phyloP scores from a whole-genome alignment of 2,888 invertebrate genomes.

The Spodoptera littoralis region DNA sequence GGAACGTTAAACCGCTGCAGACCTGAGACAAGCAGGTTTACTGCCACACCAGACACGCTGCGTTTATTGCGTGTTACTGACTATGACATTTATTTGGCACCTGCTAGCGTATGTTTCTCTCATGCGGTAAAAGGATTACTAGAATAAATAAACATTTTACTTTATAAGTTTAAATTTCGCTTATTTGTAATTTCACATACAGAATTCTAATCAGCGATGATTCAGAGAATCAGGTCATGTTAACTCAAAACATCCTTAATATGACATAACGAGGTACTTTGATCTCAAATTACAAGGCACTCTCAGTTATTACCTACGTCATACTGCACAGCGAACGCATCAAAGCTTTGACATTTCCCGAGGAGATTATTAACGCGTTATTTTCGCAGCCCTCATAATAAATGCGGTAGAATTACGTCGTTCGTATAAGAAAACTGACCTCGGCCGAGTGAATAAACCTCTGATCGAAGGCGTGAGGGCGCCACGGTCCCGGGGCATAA shows the following conservation, averaged over 20 bases:
- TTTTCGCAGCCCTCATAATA: constrained; percentile 71
- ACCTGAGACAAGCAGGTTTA: constrained; percentile 63
- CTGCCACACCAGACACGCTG: constrained; percentile 64
- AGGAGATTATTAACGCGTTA: constrained; percentile 60
- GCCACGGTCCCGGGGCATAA: constrained; percentile 79
- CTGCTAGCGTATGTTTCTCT: constrained; percentile 33
- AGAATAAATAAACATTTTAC: too few relatives aligned
- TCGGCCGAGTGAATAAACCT: constrained; percentile 86
- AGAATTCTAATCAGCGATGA: too few relatives aligned
- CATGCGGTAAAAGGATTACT: not conserved
- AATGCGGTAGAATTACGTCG: constrained; percentile 71
- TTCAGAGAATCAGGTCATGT: too few relatives aligned
- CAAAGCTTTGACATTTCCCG: constrained; percentile 44
- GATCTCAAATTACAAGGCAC: constrained; percentile 28
- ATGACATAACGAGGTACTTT: constrained; percentile 22
- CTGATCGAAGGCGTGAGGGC: constrained; percentile 79
- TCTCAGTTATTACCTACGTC: constrained; percentile 19
- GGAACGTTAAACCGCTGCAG: constrained; percentile 62
- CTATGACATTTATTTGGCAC: constrained; percentile 59
- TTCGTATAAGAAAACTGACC: constrained; percentile 84
- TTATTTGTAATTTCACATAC: too few relatives aligned
- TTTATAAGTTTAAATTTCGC: not conserved
- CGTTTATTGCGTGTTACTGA: constrained; percentile 56
- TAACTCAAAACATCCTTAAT: not conserved
- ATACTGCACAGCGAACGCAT: constrained; percentile 37